Percentiles rank a stretch among this genome's conserved stretches.
Conservation (phyloP, 2,113 vertebrate species). For the Microcebus jonahi region DNA sequence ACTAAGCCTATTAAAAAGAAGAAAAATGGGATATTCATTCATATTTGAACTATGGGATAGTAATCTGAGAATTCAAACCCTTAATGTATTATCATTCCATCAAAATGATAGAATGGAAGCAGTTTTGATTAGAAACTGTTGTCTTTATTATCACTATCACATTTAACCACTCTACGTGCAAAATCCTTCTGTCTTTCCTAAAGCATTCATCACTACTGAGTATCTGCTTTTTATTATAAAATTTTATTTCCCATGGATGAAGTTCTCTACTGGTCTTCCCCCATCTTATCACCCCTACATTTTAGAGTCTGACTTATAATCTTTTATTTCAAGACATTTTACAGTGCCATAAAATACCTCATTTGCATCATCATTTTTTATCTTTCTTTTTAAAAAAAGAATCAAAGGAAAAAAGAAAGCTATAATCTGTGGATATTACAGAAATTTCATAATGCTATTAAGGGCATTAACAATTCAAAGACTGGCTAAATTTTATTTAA, state of each 20-base stretch:
- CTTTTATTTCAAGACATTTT: conserved; percentile 25
- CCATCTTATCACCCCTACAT: not conserved
- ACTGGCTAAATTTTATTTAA: conserved; percentile 24
- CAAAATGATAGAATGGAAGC: not conserved
- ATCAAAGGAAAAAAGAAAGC: not conserved
- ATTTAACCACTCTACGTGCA: not conserved
- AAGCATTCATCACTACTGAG: not conserved
- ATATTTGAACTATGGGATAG: not conserved
- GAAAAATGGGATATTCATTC: not conserved
- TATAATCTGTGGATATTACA: not conserved
- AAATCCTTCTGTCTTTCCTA: not conserved
- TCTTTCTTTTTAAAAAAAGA: conserved; percentile 30
- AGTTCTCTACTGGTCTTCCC: not conserved
- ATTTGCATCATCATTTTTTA: conserved; percentile 27
- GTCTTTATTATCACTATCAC: not conserved
- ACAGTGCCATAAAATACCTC: not conserved
- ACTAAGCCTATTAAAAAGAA: conserved; percentile 25
- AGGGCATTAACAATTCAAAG: conserved; percentile 11
- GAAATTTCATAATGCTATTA: conserved; percentile 7
- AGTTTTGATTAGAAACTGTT: not conserved
- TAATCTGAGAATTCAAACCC: not conserved
- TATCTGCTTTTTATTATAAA: not conserved
- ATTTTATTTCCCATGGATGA: not conserved
- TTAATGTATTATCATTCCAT: not conserved
- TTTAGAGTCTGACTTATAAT: not conserved